phyloP scores from a whole-genome alignment of 2,888 invertebrate genomes.

The Amiota minor region DNA sequence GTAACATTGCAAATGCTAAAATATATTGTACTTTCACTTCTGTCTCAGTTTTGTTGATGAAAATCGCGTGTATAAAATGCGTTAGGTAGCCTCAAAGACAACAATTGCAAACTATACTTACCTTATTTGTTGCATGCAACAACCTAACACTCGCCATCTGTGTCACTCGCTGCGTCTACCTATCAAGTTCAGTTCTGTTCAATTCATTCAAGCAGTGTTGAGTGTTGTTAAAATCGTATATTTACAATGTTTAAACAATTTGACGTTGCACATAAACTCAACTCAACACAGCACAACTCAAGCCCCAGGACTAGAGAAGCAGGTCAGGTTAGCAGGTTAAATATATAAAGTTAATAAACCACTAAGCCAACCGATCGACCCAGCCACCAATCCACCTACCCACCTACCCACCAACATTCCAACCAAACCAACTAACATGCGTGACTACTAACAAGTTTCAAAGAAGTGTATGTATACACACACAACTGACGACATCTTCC shows the following conservation, averaged over 20 bases:
- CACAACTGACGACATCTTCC: too few relatives aligned
- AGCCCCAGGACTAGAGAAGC: neutral
- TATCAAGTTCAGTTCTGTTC: too few relatives aligned
- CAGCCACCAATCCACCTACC: too few relatives aligned
- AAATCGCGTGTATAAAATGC: too few relatives aligned
- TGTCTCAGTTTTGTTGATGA: too few relatives aligned
- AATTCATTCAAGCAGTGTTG: neutral
- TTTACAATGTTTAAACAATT: conserved; percentile 62
- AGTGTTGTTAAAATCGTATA: conserved; percentile 62
- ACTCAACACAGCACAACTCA: conserved; percentile 1
- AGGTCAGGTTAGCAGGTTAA: conserved; percentile 61
- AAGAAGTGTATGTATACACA: neutral
- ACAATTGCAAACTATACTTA: neutral
- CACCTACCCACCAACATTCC: too few relatives aligned
- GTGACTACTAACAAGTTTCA: conserved; percentile 16
- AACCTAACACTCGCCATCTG: neutral
- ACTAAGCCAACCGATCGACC: neutral
- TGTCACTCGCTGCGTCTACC: neutral
- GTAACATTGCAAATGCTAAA: too few relatives aligned
- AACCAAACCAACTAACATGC: neutral
- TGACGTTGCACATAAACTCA: neutral
- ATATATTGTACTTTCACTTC: too few relatives aligned
- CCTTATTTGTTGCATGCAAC: conserved; percentile 3
- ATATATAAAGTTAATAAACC: conserved; percentile 50
- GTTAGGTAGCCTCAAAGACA: too few relatives aligned